phyloP scores from a whole-genome alignment of 2,113 vertebrate genomes.

The Cisticola juncidis region DNA sequence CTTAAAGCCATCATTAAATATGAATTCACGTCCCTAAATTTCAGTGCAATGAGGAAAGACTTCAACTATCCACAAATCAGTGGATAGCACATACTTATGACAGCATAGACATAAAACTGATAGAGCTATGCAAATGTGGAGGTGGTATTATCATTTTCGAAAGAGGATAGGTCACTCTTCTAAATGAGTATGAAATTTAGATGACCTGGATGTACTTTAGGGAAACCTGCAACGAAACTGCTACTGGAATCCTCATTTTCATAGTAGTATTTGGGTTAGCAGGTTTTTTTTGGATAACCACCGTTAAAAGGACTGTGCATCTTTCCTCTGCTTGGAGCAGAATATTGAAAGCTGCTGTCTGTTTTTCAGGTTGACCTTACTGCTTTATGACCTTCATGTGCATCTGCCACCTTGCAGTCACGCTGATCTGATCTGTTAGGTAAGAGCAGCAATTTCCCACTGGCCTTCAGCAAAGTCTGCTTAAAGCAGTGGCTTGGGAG shows the following conservation, averaged over 20 bases:
- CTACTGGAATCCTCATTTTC: neutral
- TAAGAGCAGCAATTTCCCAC: neutral
- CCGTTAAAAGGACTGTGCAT: neutral
- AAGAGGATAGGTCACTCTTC: neutral
- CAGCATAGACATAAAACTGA: neutral
- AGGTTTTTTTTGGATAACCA: neutral
- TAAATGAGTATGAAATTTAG: neutral
- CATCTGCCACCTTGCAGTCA: neutral
- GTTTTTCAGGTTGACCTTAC: neutral
- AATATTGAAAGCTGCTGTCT: neutral
- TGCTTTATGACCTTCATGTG: neutral
- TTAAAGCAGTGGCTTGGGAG: neutral
- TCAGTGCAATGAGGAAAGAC: neutral
- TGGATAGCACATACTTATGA: neutral
- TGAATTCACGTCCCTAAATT: neutral
- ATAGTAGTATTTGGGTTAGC: neutral
- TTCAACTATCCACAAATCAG: neutral
- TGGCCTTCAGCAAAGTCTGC: neutral
- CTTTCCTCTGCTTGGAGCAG: neutral
- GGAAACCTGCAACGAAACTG: neutral
- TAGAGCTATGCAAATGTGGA: neutral
- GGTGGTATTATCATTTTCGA: neutral
- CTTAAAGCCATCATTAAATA: conserved; percentile 22
- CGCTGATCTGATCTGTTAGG: neutral
- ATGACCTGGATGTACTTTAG: neutral